Evolutionary conservation across 2,797 vertebrate species (phyloP), one percentile per base, ranked within the genome.

Genomic region (Melanotaenia pygmaea): DNA sequence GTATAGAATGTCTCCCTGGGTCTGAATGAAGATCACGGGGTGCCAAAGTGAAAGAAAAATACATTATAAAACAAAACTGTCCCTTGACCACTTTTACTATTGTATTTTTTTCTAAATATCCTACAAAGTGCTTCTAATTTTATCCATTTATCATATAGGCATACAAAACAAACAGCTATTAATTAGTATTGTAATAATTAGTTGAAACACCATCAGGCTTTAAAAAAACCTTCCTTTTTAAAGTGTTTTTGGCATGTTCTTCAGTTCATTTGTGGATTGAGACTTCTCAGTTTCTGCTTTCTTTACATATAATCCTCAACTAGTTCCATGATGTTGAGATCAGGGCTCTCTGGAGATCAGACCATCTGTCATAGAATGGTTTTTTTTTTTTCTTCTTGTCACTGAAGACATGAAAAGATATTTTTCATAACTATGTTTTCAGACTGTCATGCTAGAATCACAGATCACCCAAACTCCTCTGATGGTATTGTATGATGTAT

Each of bases 1-100:
- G 69, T 56, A 64, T 28, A 3, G 60, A 61, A 65, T 68, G 62
- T 47, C 57, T 79, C 76, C 50, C 35, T 3, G 76, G 76, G 84
- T 77, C 37, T 34, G 28, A 40, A 22, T 84, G 75, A 86, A 93
- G 84, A 89, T 88, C 72, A 78, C 3, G 3, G 54, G 72, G 54
- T 64, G 76, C 74, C 64, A 67, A 2, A 38, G 50, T 60, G 34
- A 50, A 74, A 82, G 64, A 70, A 76, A 45, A 78, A 53, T 9
- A 66, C 43, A 45, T 45, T 20, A 20, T 2, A 14, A 28, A 54
- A 13, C 82, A 77, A 67, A 62, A 74, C 50, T 51, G 10, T 45
- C 8, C 70, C 14, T 18, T 7, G 38, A 59, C 28, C 59, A 28
- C 69, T 77, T 61, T 38, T 57, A 12, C 50, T 30, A 59, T 59